Percentiles rank a stretch among this genome's conserved stretches.
These are phyloP conservation scores for Sipha maydis DNA, from an alignment of 2,888 invertebrate genomes.

Conservation along the genomic window DNA sequence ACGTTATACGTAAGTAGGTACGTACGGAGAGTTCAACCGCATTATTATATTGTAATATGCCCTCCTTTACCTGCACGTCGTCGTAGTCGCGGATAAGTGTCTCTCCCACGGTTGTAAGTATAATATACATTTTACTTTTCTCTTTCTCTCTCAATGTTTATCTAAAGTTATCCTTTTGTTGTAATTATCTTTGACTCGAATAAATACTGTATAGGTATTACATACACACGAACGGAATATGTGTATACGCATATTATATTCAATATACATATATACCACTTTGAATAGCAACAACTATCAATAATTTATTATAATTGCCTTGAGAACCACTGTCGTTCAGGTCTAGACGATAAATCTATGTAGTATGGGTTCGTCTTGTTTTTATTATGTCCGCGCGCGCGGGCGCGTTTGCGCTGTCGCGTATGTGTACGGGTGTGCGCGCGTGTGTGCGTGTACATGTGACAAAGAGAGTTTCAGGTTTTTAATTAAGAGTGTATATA, in stretches of 20 bases:
- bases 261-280: slow-evolving; percentile 11
- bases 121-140: background rate
- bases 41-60: slow-evolving; percentile 26
- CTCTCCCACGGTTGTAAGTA: slow-evolving; percentile 51
- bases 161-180: slow-evolving; percentile 56
- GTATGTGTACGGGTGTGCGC: background rate
- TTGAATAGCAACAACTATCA: slow-evolving; percentile 57
- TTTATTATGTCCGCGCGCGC: slow-evolving; percentile 53
- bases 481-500: slow-evolving; percentile 61
- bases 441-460: background rate
- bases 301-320: slow-evolving; percentile 62
- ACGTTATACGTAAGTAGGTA: background rate
- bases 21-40: slow-evolving; percentile 1
- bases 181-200: slow-evolving; percentile 45
- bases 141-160: background rate
- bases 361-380: slow-evolving; percentile 57
- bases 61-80: background rate
- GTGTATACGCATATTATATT: background rate
- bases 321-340: slow-evolving; percentile 60
- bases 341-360: slow-evolving; percentile 62
- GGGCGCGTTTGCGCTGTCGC: slow-evolving; percentile 15
- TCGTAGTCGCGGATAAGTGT: slow-evolving; percentile 10
- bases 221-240: background rate
- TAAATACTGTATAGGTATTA: background rate
- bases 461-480: slow-evolving; percentile 60